phyloP scores from a whole-genome alignment of 92 coral and sea anemone species.

The Zoanthus sansibaricus region DNA sequence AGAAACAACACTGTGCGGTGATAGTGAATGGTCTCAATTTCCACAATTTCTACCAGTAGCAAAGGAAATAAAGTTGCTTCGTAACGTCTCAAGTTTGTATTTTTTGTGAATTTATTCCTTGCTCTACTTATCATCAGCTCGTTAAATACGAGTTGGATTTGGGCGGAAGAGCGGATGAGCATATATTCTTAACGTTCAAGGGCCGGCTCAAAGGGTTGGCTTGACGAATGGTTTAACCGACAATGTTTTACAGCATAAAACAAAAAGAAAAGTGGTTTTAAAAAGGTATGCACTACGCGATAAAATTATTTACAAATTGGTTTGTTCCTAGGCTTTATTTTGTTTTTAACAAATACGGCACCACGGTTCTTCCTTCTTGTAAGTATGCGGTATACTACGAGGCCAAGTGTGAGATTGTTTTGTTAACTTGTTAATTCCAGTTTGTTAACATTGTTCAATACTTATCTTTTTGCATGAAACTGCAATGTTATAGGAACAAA shows the following conservation, averaged over 20 bases:
- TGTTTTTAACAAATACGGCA: not conserved
- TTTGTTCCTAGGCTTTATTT: not conserved
- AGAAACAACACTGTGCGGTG: constrained; percentile 25
- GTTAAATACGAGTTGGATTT: not conserved
- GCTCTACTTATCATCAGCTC: constrained; percentile 42
- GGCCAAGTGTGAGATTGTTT: no score
- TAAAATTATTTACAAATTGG: not conserved
- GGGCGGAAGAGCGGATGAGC: constrained; percentile 19
- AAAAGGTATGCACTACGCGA: not conserved
- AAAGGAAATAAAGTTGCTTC: constrained; percentile 20
- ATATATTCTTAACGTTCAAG: not conserved
- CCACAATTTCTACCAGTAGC: not conserved
- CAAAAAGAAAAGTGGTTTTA: not conserved
- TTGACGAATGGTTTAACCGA: not conserved
- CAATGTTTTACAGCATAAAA: not conserved
- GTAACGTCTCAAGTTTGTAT: not conserved
- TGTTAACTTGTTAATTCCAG: no score
- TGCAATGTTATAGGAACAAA: no score
- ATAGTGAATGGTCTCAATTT: not conserved
- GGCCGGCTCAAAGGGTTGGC: not conserved
- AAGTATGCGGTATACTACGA: no score
- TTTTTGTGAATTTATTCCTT: not conserved
- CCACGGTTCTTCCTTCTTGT: no score
- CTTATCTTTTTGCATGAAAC: no score
- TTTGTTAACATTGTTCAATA: no score